These are phyloP conservation scores for Cololabis saira DNA, from an alignment of 2,113 vertebrate species.

Conservation along the genomic window DNA sequence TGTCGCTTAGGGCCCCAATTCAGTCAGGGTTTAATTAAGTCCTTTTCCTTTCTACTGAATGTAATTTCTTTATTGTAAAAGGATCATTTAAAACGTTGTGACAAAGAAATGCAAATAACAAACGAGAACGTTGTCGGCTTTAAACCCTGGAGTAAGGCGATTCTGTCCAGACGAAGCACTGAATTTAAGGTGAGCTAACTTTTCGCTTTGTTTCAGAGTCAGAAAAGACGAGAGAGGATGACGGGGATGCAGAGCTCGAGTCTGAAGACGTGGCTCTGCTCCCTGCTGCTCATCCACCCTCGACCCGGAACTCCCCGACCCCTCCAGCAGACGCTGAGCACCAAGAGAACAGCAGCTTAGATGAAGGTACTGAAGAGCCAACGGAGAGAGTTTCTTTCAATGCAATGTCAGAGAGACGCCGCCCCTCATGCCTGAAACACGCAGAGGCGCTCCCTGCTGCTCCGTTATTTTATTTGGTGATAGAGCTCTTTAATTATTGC, in stretches of 20 bases:
- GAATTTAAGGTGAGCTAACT: not conserved
- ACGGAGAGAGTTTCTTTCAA: not conserved
- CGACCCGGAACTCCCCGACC: not conserved
- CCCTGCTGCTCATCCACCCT: not conserved
- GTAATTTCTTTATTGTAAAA: not conserved
- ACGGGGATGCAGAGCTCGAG: not conserved
- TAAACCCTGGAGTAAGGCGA: too few relatives aligned
- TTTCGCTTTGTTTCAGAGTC: slow-evolving; percentile 26
- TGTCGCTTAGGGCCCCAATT: too few relatives aligned
- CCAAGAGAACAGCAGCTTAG: not conserved
- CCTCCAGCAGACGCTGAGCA: not conserved
- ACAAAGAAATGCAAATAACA: too few relatives aligned
- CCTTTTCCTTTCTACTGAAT: not conserved
- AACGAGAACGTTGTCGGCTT: too few relatives aligned
- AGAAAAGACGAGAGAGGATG: not conserved
- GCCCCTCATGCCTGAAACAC: too few relatives aligned
- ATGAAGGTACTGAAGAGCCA: not conserved
- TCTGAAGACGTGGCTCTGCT: not conserved
- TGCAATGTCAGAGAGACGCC: too few relatives aligned
- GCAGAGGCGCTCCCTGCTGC: too few relatives aligned
- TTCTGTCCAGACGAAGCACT: too few relatives aligned
- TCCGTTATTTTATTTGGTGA: too few relatives aligned
- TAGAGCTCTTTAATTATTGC: too few relatives aligned
- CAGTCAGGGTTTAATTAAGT: not conserved
- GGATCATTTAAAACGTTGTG: not conserved